A percentile compares a stretch with the other conserved stretches of the same genome.
phyloP scores from a whole-genome alignment of 2,888 invertebrate species.

The Augiades crinisus region DNA sequence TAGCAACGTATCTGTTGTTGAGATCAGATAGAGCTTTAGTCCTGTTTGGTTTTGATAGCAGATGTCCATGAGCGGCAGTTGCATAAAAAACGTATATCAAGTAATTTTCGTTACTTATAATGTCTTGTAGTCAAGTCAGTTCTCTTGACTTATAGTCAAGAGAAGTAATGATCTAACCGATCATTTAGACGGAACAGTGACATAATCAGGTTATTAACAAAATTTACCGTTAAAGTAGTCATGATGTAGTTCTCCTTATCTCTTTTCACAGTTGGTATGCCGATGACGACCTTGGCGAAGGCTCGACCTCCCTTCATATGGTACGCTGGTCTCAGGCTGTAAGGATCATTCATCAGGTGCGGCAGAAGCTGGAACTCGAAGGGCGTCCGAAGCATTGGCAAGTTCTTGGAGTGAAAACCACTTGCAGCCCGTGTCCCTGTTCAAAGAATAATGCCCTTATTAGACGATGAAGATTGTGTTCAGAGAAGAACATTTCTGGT shows the following conservation, averaged over 20 bases:
- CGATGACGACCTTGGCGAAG: slow-evolving; percentile 91
- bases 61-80: too few relatives aligned
- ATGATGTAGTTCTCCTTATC: slow-evolving; percentile 94
- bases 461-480: too few relatives aligned
- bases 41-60: too few relatives aligned
- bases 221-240: slow-evolving; percentile 83
- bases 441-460: slow-evolving; percentile 4
- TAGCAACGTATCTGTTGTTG: too few relatives aligned
- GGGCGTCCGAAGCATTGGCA: slow-evolving; percentile 83
- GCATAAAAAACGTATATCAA: too few relatives aligned
- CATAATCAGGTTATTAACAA: not conserved
- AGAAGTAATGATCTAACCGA: too few relatives aligned
- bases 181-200: too few relatives aligned
- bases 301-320: slow-evolving; percentile 87
- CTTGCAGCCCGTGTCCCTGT: slow-evolving; percentile 50
- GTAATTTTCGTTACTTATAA: too few relatives aligned
- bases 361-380: slow-evolving; percentile 93
- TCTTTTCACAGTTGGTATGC: slow-evolving; percentile 94
- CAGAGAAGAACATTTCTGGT: too few relatives aligned
- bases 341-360: slow-evolving; percentile 89
- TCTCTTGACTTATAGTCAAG: too few relatives aligned
- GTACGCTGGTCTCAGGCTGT: slow-evolving; percentile 89
- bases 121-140: too few relatives aligned
- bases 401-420: slow-evolving; percentile 58
- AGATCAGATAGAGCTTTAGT: too few relatives aligned